These are phyloP conservation scores for Gerris lacustris DNA, from an alignment of 2,888 invertebrate species.

Conservation along the genomic window DNA sequence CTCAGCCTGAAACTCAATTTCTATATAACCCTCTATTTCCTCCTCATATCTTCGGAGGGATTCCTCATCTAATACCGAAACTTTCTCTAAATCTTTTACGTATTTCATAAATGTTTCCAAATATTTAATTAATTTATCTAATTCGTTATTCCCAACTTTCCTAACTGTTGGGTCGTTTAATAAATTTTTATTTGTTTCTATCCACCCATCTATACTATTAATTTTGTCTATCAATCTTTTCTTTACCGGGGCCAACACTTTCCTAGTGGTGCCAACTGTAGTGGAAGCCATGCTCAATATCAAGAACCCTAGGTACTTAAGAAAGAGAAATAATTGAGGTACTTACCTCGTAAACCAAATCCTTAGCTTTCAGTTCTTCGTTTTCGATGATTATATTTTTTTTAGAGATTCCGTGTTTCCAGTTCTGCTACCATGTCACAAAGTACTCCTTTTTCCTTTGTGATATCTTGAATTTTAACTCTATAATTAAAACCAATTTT, in stretches of 20 bases:
- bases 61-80: background rate
- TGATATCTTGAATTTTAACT: no score
- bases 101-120: background rate
- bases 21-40: background rate
- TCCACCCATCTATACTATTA: background rate
- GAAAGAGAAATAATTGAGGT: background rate
- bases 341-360: background rate
- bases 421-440: no score
- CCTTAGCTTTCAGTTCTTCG: background rate
- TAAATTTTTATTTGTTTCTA: background rate
- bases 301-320: background rate
- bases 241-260: background rate
- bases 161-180: background rate
- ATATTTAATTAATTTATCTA: background rate
- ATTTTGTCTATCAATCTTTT: background rate
- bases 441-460: no score
- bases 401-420: no score
- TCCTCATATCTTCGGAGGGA: background rate
- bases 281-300: constrained; percentile 1
- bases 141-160: background rate
- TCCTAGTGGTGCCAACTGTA: background rate
- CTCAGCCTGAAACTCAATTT: background rate
- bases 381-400: no score
- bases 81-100: background rate
- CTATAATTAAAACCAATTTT: no score